phyloP scores from a whole-genome alignment of 2,113 vertebrate genomes.

The Sakesphorus luctuosus region DNA sequence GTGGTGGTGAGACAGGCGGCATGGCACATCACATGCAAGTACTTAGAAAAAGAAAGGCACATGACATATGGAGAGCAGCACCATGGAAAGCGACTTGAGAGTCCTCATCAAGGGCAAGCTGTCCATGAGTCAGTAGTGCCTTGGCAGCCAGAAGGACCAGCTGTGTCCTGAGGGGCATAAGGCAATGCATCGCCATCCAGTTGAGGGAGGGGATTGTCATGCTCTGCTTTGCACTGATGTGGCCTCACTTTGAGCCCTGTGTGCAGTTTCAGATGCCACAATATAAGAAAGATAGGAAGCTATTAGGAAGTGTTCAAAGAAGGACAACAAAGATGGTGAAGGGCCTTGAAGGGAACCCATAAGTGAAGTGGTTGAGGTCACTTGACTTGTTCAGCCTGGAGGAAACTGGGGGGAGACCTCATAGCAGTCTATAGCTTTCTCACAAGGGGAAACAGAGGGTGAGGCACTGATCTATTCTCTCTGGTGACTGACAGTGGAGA shows the following conservation, averaged over 20 bases:
- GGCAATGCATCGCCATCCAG: rapidly evolving
- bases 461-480: neutral
- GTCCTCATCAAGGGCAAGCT: neutral
- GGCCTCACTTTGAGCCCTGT: rapidly evolving
- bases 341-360: neutral
- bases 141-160: too few species aligned
- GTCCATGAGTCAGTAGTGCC: neutral
- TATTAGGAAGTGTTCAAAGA: neutral
- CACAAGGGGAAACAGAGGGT: rapidly evolving
- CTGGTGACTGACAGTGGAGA: neutral
- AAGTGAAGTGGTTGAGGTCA: neutral
- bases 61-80: neutral
- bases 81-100: neutral
- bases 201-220: neutral
- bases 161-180: rapidly evolving
- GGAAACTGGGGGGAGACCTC: neutral
- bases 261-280: neutral
- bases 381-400: neutral
- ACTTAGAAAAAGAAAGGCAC: neutral
- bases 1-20: neutral
- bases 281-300: neutral
- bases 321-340: neutral
- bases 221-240: rapidly evolving
- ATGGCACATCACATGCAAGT: neutral
- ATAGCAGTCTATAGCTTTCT: neutral